Base-by-base conservation (phyloP, 2,797 vertebrate genomes). In the Manis pentadactyla region DNA sequence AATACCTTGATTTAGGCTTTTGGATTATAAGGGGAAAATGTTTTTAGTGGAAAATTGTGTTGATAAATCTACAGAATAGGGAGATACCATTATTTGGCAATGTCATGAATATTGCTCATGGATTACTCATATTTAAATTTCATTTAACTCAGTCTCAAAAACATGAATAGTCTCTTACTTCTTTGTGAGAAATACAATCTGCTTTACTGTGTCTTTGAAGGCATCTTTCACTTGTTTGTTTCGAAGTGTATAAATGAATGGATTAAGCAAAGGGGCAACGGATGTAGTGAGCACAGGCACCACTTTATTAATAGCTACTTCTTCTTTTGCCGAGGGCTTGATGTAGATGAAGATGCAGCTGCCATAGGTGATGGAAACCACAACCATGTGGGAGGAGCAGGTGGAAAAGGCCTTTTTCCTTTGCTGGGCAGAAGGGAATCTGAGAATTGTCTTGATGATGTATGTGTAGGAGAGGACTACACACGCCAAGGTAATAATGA, bases 331-430 rank as follows among this genome's bases (percentile, higher is more conserved):
- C 21, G 97, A 97, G 29, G 97, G 97, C 7, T 98, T 97, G 68
- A 98, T 92, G 59, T 98, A 98, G 85, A 98, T 97, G 92, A 98
- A 98, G 64, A 98, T 98, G 83, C 97, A 98, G 82, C 97, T 98
- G 4, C 97, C 97, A 1, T 98, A 98, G 37, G 94, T 93, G 86
- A 98, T 90, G 14, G 97, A 97, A 25, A 97, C 94, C 66, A 98
- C 96, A 21, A 97, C 85, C 71, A 97, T 86, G 3, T 97, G 97
- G 34, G 97, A 96, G 10, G 97, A 97, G 3, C 97, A 97, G 2
- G 97, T 97, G 14, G 97, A 98, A 75, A 98, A 97, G 46, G 95
- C 96, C 19, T 96, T 98, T 66, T 89, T 97, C 55, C 94, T 98
- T 77, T 97, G 94, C 1, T 97, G 94, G 64, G 69, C 85, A 74